Evolutionary conservation across 2,888 invertebrate species (phyloP), one percentile per base, ranked within the genome.

Genomic region (Scotopteryx bipunctaria): DNA sequence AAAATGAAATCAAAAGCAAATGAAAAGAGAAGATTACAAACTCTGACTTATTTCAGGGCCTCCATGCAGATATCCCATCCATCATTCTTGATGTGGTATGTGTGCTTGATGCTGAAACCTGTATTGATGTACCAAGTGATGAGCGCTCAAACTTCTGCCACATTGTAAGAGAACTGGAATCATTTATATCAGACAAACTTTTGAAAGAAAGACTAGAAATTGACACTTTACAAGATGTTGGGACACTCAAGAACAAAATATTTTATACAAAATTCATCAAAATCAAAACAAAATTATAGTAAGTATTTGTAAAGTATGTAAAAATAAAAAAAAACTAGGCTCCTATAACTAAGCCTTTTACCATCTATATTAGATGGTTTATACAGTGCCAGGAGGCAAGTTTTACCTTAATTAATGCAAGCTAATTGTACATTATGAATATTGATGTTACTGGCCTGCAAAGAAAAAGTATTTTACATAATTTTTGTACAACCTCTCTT

Each of bases 201-300:
- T 88, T 98, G 32, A 98, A 98, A 73, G 98, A 98, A 81, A 92
- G 98, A 57, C 81, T 99, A 66, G 98, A 99, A 86, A 96, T 97
- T 71, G 98, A 99, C 68, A 97, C 97, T 0, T 87, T 98, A 23
- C 97, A 97, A 82, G 97, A 97, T 91, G 95, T 96, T 55, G 97
- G 97, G 15, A 95, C 97, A 59, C 92, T 99, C 40, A 96, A 95
- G 72, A 97, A 97, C 76, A 95, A 95, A 78, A 95, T 94, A 65
- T 97, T 97, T 86, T 96, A 96, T 81, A 96, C 97, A 35, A 98
- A 97, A 82, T 98, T 98, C 83, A 98, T 99, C 70, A 98, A 98
- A 93, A 96, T 98, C 52, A 99, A 99, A 91, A 99, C 99, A 38
- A 98, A 98, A 87, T 91, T 99, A 74, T 99, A 98, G 98, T 98